phyloP scores from a whole-genome alignment of 2,888 invertebrate genomes.

The Pterobdella sp. region DNA sequence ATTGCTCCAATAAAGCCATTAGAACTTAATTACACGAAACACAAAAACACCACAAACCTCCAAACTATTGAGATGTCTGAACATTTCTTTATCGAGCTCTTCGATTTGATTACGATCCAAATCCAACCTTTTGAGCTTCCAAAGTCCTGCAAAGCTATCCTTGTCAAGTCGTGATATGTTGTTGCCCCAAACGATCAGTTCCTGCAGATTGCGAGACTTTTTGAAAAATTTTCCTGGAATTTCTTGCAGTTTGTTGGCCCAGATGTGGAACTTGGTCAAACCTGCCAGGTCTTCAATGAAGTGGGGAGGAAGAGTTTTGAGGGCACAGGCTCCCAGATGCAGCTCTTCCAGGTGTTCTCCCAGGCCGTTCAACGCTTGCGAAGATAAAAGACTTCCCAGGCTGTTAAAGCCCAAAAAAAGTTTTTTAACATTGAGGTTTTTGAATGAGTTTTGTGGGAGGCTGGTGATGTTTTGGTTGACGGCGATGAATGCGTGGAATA shows the following conservation, averaged over 20 bases:
- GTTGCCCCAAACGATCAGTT: slow-evolving; percentile 38
- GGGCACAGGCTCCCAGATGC: slow-evolving; percentile 33
- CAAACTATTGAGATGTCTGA: slow-evolving; percentile 34
- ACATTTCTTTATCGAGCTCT: slow-evolving; percentile 32
- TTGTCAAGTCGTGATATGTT: slow-evolving; percentile 32
- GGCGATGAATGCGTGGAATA: slow-evolving; percentile 34
- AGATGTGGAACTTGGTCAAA: slow-evolving; percentile 35
- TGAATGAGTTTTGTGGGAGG: slow-evolving; percentile 34
- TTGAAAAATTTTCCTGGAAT: slow-evolving; percentile 35
- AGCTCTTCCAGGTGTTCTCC: slow-evolving; percentile 36
- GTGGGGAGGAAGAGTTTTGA: slow-evolving; percentile 30
- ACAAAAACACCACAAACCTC: slow-evolving; percentile 24
- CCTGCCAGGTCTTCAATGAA: slow-evolving; percentile 31
- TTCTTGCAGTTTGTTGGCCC: slow-evolving; percentile 35
- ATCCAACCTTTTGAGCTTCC: slow-evolving; percentile 35
- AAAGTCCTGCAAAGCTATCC: slow-evolving; percentile 35
- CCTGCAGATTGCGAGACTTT: slow-evolving; percentile 30
- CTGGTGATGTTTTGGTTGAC: slow-evolving; percentile 31
- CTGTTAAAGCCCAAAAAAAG: slow-evolving; percentile 36
- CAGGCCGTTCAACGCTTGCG: slow-evolving; percentile 34
- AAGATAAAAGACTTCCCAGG: slow-evolving; percentile 32
- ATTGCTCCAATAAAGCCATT: no score
- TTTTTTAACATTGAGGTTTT: slow-evolving; percentile 33
- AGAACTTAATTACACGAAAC: no score
- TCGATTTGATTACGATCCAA: slow-evolving; percentile 36